These are phyloP conservation scores for Drosophila birchii DNA, from an alignment of 2,888 invertebrate species.

Conservation along the genomic window DNA sequence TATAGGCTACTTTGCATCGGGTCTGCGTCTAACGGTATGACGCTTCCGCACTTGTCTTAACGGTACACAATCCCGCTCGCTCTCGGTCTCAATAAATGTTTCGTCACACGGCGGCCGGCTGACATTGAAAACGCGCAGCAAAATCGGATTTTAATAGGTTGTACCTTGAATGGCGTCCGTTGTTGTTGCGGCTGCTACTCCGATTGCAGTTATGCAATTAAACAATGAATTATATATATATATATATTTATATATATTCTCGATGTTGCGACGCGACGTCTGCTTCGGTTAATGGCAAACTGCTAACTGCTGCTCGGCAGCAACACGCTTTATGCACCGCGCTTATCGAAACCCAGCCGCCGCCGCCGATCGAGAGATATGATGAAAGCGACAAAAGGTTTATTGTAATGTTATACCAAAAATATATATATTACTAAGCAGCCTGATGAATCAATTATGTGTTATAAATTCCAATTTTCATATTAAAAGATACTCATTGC, in stretches of 20 bases:
- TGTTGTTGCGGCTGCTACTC: conserved; percentile 1
- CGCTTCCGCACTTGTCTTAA: conserved; percentile 72
- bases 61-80: conserved; percentile 46
- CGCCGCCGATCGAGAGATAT: conserved; percentile 11
- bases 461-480: neutral
- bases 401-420: neutral
- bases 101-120: neutral
- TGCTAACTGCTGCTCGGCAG: conserved; percentile 54
- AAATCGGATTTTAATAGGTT: conserved; percentile 32
- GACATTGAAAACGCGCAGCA: conserved; percentile 18
- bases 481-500: neutral
- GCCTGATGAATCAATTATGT: neutral
- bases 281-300: conserved; percentile 43
- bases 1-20: conserved; percentile 46
- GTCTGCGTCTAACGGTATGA: conserved; percentile 59
- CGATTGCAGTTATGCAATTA: conserved; percentile 29
- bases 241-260: too few species aligned
- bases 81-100: conserved; percentile 10
- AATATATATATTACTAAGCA: neutral
- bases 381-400: conserved; percentile 37
- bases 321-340: conserved; percentile 49
- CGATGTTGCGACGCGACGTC: conserved; percentile 21
- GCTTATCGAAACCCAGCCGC: conserved; percentile 46
- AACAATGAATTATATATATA: conserved; percentile 13
- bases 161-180: conserved; percentile 28